Conservation (phyloP, 2,797 vertebrate genomes). For the Leuciscus waleckii region DNA sequence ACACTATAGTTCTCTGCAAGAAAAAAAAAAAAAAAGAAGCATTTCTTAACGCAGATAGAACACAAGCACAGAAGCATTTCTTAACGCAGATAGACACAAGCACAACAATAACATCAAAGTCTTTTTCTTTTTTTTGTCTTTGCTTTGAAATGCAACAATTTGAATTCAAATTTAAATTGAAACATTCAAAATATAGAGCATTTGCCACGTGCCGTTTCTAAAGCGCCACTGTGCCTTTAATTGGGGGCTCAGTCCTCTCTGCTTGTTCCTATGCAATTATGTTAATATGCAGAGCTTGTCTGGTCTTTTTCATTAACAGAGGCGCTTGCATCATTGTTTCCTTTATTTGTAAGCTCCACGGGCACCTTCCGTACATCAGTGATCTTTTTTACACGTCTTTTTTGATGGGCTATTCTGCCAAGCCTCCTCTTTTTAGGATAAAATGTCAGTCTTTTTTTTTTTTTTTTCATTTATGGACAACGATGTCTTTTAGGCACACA, state of each 20-base stretch:
- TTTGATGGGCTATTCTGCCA: conserved; percentile 21
- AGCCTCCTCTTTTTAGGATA: conserved; percentile 33
- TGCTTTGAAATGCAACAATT: background rate
- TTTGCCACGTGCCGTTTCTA: conserved; percentile 29
- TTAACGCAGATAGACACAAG: background rate
- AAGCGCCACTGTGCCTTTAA: conserved; percentile 80
- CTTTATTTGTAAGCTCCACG: conserved; percentile 67
- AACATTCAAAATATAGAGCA: conserved; percentile 21
- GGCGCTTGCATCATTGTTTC: conserved; percentile 77
- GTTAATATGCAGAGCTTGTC: conserved; percentile 81
- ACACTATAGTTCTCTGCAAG: background rate
- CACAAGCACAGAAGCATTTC: background rate
- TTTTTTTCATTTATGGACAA: conserved; percentile 58
- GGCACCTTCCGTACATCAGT: conserved; percentile 55
- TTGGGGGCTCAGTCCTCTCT: conserved; percentile 69
- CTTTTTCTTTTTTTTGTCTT: background rate
- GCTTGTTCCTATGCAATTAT: conserved; percentile 86
- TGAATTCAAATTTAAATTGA: background rate
- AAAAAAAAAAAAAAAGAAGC: background rate
- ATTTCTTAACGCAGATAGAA: background rate
- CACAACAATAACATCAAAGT: conserved; percentile 5
- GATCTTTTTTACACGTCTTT: conserved; percentile 42
- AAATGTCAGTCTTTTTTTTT: conserved; percentile 39
- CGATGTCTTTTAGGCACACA: conserved; percentile 61
- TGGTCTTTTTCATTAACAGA: conserved; percentile 80